Evolutionary conservation across 2,113 vertebrate species (phyloP), one percentile per base, ranked within the genome.

Genomic region (Agapornis roseicollis): DNA sequence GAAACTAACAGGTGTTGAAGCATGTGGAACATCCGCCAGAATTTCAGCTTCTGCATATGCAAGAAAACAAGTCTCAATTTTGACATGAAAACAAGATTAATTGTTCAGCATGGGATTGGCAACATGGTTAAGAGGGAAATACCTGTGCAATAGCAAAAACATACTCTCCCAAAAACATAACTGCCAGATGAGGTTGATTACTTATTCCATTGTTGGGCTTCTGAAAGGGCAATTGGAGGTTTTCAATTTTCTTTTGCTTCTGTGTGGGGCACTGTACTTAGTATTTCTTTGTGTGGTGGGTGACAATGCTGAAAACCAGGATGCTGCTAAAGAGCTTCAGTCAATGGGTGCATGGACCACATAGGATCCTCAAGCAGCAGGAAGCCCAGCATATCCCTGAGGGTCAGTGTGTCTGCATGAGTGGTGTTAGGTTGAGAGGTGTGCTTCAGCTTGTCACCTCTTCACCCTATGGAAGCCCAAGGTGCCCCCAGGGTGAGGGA

Each of bases 291-390:
- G 7, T 37, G 42, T 53, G 10, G 23, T 52, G 16, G 35, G 23
- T 52, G 49, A 23, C 1, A 2, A 66, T 14, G 81, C 22, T 25
- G 23, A n/a, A 69, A 66, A 20, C 17, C 17, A 29, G 11, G 28
- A 25, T 85, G 41, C 25, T 25, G 5, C 28, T 1, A 0, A 79
- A 28, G 24, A 86, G 5, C 27, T 53, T 44, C 24, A 46, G 68
- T 17, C 19, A 27, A 37, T 0, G 0, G 15, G 15, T 56, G 70
- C 10, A 13, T 1, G 11, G 69, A 60, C 41, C 28, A 71, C 0
- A 0, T 24, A 35, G 56, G 15, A 52, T 22, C 44, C 71, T 33
- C 22, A 29, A 29, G 6, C 11, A 53, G 20, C 8, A 64, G 24
- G 35, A 64, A 78, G 13, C 24, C 10, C 13, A 17, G 42, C 16